Evolutionary conservation across 2,113 vertebrate species (phyloP).

Genomic region (Ovis canadensis): DNA sequence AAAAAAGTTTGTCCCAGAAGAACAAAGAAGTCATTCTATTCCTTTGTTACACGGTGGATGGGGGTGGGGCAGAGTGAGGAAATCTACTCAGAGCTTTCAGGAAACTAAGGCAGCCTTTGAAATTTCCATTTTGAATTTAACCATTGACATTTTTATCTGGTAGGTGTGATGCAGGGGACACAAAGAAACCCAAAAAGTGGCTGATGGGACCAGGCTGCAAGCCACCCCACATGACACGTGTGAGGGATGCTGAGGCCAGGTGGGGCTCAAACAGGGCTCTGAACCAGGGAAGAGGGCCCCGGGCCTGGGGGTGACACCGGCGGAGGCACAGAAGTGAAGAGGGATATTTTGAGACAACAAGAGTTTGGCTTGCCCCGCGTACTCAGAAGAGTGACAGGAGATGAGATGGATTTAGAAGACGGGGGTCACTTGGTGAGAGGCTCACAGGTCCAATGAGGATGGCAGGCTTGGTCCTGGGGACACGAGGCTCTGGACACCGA

Average conservation of each 20-base stretch:
- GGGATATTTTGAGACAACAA: neutral
- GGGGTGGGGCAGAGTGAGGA: neutral
- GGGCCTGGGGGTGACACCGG: neutral
- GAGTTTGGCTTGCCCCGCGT: neutral
- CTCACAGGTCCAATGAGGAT: neutral
- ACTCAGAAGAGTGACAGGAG: too few relatives aligned
- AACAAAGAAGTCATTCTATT: slow-evolving; percentile 64
- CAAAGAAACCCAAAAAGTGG: neutral
- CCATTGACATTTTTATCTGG: neutral
- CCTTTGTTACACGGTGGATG: neutral
- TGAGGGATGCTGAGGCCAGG: neutral
- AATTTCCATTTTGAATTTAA: neutral
- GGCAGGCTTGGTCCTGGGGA: too few relatives aligned
- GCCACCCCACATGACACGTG: accelerated
- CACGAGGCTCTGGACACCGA: too few relatives aligned
- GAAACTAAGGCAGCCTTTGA: slow-evolving; percentile 4
- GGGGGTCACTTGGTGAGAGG: neutral
- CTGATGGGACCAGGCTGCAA: neutral
- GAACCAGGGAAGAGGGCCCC: neutral
- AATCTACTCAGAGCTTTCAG: neutral
- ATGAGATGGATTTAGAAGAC: neutral
- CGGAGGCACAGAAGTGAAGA: too few relatives aligned
- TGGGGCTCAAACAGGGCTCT: neutral
- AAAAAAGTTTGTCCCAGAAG: neutral
- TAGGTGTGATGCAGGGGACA: neutral